A percentile compares a stretch with the other conserved stretches of the same genome.
Evolutionary conservation across 2,113 vertebrate genomes (phyloP).

Genomic region (Litocranius walleri): DNA sequence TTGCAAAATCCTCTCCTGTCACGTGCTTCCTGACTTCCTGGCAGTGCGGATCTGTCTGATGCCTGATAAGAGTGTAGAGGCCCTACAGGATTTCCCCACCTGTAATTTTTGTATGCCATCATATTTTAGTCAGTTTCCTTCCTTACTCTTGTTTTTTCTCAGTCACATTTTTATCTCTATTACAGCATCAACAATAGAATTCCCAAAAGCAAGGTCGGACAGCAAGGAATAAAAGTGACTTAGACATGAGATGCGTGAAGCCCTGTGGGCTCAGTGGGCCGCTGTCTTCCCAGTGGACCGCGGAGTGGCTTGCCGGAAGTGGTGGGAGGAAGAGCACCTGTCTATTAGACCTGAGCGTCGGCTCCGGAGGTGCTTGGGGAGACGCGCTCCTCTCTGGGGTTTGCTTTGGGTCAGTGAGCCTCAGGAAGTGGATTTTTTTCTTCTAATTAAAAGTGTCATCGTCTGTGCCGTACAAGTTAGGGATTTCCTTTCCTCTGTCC

Average conservation of each 20-base stretch:
- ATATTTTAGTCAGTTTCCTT: background rate
- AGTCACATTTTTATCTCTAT: background rate
- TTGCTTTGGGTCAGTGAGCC: background rate
- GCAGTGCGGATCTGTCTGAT: background rate
- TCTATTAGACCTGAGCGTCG: fast-evolving
- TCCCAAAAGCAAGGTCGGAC: background rate
- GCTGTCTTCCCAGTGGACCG: fast-evolving
- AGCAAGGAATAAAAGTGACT: background rate
- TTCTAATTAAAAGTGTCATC: background rate
- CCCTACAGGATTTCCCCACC: background rate
- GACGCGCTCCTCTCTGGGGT: background rate
- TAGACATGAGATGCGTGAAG: background rate
- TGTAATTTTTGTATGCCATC: background rate
- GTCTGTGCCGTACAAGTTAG: background rate
- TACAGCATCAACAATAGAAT: background rate
- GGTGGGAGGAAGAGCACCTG: too few relatives aligned
- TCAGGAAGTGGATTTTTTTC: background rate
- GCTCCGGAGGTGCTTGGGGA: fast-evolving
- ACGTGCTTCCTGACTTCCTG: fast-evolving
- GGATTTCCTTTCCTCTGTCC: background rate
- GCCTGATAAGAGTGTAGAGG: background rate
- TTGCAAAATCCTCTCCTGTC: fast-evolving
- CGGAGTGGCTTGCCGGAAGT: fast-evolving
- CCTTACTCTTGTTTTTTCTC: background rate
- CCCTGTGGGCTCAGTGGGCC: background rate